Conservation (phyloP, 2,113 vertebrate genomes). For the Callopanchax toddi region DNA sequence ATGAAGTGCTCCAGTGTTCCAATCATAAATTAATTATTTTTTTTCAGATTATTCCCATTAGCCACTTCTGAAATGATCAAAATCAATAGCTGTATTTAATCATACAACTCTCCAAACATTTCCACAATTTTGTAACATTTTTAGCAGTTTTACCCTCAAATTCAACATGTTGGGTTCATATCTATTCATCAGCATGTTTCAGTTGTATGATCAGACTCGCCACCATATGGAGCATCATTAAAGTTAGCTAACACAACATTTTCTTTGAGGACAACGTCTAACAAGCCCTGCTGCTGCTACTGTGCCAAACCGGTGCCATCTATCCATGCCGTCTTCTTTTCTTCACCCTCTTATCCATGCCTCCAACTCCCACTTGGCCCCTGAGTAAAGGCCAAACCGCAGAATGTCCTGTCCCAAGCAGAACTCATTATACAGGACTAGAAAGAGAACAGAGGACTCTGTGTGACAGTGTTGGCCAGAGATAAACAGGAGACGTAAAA, state of each 20-base stretch:
- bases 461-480: slow-evolving; percentile 32
- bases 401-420: slow-evolving; percentile 51
- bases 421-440: slow-evolving; percentile 60
- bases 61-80: no score
- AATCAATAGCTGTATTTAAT: no score
- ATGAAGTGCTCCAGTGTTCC: no score
- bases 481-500: slow-evolving; percentile 44
- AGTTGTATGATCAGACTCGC: no score
- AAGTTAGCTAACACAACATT: neutral
- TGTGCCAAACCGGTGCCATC: slow-evolving; percentile 35
- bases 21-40: no score
- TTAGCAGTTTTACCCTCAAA: neutral
- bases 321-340: slow-evolving; percentile 29
- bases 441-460: slow-evolving; percentile 28
- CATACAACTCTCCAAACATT: neutral
- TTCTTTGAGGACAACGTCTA: slow-evolving; percentile 4
- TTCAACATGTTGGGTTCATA: neutral
- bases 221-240: no score
- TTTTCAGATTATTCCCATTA: no score
- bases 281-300: slow-evolving; percentile 23
- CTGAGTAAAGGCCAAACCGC: slow-evolving; percentile 57
- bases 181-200: neutral
- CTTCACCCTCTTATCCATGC: slow-evolving; percentile 35
- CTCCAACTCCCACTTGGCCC: slow-evolving; percentile 33
- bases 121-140: neutral